Base-by-base conservation (phyloP, 2,113 vertebrate species). In the Trinectes maculatus region DNA sequence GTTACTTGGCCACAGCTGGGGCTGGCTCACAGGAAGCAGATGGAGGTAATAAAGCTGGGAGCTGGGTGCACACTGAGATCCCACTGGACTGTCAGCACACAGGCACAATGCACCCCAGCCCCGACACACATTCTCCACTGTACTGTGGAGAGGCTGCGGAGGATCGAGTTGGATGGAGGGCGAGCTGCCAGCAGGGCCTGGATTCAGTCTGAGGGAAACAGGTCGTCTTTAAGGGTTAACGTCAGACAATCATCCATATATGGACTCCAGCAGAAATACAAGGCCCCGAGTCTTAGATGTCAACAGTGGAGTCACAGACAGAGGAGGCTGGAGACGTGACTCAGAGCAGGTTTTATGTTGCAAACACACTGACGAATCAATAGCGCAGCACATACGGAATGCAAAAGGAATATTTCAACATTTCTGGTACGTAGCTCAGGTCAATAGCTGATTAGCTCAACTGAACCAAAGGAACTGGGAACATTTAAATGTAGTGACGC, bases 21-120 rank as follows among this genome's bases (percentile, higher is more conserved):
- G 22, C 49, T 74, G 3, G 39, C 83, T 79, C 37, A 36, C 55
- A 80, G 74, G 77, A 85, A 87, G 84, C 78, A 86, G 74, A 89
- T 89, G 79, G 79, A 65, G 59, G 69, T 54, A 82, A 77, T 80
- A 85, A 82, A 82, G 54, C 60, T 37, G 26, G 39, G 65, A 74
- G 78, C 60, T 51, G 24, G 71, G 55, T 56, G 76, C 73, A 87
- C 25, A 33, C 19, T 39, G 42, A 3, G 13, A 48, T 79, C 66
- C 68, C 80, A 57, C 22, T 8, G 62, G 80, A 46, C 47, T 49
- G 37, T 47, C 73, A 66, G 13, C 28, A 11, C 44, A 54, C 51
- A 70, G 65, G 36, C 62, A 28, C 61, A 55, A 64, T 65, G 55
- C 29, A 63, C 71, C 57, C 70, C 54, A 22, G 44, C 44, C 18